phyloP scores from a whole-genome alignment of 2,888 invertebrate genomes.

The Pseudococcus longispinus region DNA sequence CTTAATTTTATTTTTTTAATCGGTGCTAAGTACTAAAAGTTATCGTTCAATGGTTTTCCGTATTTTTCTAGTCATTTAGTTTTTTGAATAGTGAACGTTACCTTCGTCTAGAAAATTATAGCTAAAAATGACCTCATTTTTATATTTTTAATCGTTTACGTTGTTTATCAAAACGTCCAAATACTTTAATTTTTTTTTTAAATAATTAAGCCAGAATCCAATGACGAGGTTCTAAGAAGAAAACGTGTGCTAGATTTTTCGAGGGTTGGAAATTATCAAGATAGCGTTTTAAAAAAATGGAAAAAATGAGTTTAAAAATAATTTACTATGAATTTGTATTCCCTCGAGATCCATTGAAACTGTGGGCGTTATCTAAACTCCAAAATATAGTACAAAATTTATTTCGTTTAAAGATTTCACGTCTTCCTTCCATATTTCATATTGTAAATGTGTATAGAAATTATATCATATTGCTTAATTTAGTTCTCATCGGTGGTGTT shows the following conservation, averaged over 20 bases:
- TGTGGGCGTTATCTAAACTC: neutral
- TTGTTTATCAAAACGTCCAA: neutral
- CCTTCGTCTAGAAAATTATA: neutral
- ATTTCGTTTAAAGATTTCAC: neutral
- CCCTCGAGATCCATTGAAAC: neutral
- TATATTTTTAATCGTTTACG: neutral
- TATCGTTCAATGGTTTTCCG: neutral
- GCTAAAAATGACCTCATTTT: neutral
- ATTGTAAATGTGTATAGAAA: neutral
- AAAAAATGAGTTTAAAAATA: neutral
- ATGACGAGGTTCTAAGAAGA: neutral
- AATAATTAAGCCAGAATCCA: neutral
- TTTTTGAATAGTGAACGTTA: neutral
- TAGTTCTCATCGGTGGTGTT: neutral
- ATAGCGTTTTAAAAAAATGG: neutral
- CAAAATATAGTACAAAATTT: conserved; percentile 6
- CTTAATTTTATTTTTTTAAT: neutral
- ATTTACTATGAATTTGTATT: neutral
- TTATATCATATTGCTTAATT: neutral
- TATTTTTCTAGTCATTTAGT: neutral
- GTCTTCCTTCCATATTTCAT: conserved; percentile 1
- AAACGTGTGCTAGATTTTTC: neutral
- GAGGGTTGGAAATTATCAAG: neutral
- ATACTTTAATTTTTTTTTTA: neutral
- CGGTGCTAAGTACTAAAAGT: neutral